Percentiles rank a stretch among this genome's conserved stretches.
Conservation (phyloP, 2,113 vertebrate species). For the Stigmatopora argus region DNA sequence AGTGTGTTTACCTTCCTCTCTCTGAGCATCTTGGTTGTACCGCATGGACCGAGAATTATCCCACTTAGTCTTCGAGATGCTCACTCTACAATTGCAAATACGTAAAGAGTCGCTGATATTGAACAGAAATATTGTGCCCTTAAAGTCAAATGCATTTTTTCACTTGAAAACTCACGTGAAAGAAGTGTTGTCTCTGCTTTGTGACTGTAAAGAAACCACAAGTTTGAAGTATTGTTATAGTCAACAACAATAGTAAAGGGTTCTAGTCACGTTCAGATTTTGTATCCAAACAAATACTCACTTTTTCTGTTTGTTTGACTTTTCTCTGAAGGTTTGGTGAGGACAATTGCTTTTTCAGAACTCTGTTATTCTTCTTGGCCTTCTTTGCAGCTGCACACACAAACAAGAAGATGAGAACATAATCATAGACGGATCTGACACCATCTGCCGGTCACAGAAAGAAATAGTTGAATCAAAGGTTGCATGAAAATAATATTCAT, state of each 20-base stretch:
- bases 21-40: constrained; percentile 94
- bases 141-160: not conserved
- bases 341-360: constrained; percentile 82
- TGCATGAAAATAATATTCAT: no score
- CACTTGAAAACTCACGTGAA: constrained; percentile 78
- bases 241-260: not conserved
- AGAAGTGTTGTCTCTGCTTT: constrained; percentile 82
- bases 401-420: not conserved
- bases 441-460: constrained; percentile 38
- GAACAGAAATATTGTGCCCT: not conserved
- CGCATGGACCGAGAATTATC: constrained; percentile 86
- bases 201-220: constrained; percentile 56
- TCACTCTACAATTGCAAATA: constrained; percentile 71
- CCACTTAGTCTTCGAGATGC: constrained; percentile 92
- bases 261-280: not conserved
- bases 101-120: not conserved
- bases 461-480: not conserved
- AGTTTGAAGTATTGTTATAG: not conserved
- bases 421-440: not conserved
- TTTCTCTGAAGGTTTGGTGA: constrained; percentile 85
- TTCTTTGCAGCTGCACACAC: constrained; percentile 70
- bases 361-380: constrained; percentile 77
- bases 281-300: constrained; percentile 40
- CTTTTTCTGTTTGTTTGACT: constrained; percentile 82
- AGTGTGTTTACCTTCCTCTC: constrained; percentile 82